Conservation (phyloP, 2,113 vertebrate genomes). For the Sphyrna mokarran region DNA sequence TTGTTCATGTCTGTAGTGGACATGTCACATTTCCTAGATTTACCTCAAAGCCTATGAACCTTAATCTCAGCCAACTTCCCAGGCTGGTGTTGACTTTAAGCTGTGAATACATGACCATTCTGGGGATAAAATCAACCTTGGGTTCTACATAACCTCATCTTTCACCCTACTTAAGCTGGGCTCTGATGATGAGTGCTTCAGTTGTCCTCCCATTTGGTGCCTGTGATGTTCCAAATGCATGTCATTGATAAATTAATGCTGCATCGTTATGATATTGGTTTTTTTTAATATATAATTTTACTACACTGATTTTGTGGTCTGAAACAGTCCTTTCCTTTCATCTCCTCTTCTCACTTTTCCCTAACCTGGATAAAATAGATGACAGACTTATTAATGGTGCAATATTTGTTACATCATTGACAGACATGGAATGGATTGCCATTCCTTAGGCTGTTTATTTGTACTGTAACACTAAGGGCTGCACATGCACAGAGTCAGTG, state of each 20-base stretch:
- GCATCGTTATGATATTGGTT: neutral
- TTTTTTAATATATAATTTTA: neutral
- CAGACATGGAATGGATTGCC: neutral
- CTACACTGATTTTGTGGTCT: neutral
- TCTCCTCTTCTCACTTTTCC: neutral
- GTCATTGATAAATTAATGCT: neutral
- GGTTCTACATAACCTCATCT: neutral
- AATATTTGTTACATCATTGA: neutral
- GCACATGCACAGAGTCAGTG: neutral
- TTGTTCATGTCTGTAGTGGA: neutral
- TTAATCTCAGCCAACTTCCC: too few species aligned
- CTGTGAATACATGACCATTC: neutral
- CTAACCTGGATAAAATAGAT: neutral
- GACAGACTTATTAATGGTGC: neutral
- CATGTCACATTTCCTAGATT: neutral
- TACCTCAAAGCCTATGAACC: neutral
- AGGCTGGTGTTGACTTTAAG: neutral
- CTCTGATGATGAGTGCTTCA: neutral
- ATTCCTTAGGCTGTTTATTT: neutral
- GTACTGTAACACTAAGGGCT: neutral
- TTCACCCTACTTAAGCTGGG: too few species aligned
- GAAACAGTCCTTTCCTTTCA: neutral
- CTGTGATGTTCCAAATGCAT: neutral
- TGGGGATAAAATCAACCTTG: neutral
- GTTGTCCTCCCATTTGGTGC: neutral